Percentiles rank a stretch among this genome's conserved stretches.
Evolutionary conservation across 2,888 invertebrate species (phyloP).

Genomic region (Saturnia pavonia): DNA sequence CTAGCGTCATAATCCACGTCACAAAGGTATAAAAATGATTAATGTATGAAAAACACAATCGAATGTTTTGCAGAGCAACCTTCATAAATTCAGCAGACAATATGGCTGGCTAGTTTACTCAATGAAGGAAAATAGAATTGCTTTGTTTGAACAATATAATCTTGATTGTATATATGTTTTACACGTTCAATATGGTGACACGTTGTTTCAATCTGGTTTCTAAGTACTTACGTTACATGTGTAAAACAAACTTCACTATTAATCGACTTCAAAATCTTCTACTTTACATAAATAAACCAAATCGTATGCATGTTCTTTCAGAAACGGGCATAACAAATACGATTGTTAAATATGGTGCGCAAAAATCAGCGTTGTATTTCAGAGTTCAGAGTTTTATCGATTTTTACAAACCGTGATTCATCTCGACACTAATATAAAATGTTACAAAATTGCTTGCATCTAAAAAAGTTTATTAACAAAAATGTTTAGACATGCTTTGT

Average conservation of each 20-base stretch:
- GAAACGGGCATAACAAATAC: neutral
- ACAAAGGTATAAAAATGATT: neutral
- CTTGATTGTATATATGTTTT: neutral
- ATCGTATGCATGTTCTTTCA: neutral
- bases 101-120: neutral
- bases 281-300: neutral
- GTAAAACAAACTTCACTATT: neutral
- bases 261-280: neutral
- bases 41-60: neutral
- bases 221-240: neutral
- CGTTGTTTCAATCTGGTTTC: neutral
- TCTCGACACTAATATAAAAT: neutral
- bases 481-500: slow-evolving; percentile 19
- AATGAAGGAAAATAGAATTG: neutral
- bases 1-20: neutral
- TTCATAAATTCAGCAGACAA: neutral
- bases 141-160: neutral
- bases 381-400: neutral
- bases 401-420: slow-evolving; percentile 2
- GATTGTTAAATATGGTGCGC: slow-evolving; percentile 6
- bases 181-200: neutral
- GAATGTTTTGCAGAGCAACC: neutral
- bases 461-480: neutral
- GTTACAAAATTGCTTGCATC: neutral
- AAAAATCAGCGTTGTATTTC: slow-evolving; percentile 7